Percentiles rank a stretch among this genome's conserved stretches.
phyloP scores from a whole-genome alignment of 1,140 invertebrate genomes.

The Diabrotica virgifera region DNA sequence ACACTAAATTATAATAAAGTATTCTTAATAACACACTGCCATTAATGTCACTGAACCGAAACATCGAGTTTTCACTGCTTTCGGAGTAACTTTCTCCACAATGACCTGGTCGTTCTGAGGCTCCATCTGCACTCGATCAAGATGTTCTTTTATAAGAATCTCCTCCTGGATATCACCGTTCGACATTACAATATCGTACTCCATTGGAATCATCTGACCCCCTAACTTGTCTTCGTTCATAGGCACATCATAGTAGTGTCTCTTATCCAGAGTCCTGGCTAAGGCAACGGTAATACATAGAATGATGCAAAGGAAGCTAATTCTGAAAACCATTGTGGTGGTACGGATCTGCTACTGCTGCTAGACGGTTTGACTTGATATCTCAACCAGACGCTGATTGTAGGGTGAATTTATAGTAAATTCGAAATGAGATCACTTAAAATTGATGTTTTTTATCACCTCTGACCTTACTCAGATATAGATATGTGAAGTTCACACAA shows the following conservation, averaged over 20 bases:
- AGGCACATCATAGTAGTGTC: constrained; percentile 4
- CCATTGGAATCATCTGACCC: neutral
- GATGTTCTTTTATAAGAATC: neutral
- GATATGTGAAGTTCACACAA: too few relatives aligned
- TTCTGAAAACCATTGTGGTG: too few relatives aligned
- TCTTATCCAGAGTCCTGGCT: neutral
- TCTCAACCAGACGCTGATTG: too few relatives aligned
- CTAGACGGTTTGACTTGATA: too few relatives aligned
- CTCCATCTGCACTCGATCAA: neutral
- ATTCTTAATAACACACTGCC: neutral
- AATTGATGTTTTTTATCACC: constrained; percentile 1
- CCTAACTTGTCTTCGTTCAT: neutral
- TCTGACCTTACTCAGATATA: neutral
- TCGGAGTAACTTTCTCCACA: neutral
- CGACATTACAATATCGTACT: neutral
- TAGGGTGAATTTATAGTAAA: neutral
- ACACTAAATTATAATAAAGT: too few relatives aligned
- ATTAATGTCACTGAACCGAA: constrained; percentile 2
- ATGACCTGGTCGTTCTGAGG: neutral
- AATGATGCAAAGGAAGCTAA: too few relatives aligned
- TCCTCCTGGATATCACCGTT: neutral
- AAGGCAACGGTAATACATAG: neutral
- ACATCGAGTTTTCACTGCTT: neutral
- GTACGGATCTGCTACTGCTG: too few relatives aligned
- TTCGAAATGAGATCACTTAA: constrained; percentile 3